Evolutionary conservation across 2,888 invertebrate species (phyloP).

Genomic region (Papilio demoleus): DNA sequence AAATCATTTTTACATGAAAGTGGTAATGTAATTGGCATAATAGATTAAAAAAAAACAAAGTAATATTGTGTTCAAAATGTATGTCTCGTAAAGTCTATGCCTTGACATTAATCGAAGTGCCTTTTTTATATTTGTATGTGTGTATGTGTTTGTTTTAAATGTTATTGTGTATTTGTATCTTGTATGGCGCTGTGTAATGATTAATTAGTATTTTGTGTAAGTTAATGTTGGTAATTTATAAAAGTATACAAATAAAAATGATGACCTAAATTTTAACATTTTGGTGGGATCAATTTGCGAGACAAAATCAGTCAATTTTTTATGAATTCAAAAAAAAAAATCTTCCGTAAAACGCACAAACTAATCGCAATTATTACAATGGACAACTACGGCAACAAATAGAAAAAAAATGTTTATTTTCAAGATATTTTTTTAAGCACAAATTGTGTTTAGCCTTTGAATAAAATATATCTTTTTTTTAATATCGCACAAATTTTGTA

Average conservation of each 20-base stretch:
- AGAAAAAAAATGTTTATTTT: not conserved
- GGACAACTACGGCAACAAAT: not conserved
- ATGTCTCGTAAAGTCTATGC: constrained; percentile 23
- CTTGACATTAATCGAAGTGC: constrained; percentile 32
- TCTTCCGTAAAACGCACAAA: too few relatives aligned
- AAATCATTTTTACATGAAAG: not conserved
- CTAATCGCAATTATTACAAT: not conserved
- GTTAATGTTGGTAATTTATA: constrained; percentile 1
- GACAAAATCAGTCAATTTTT: not conserved
- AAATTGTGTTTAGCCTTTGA: not conserved
- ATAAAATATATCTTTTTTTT: not conserved
- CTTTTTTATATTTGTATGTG: constrained; percentile 29
- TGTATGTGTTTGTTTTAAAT: not conserved
- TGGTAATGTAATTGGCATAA: not conserved
- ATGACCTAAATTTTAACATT: not conserved
- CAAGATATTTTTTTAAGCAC: not conserved
- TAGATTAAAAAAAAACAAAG: not conserved
- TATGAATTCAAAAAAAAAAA: too few relatives aligned
- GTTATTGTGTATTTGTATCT: constrained; percentile 5
- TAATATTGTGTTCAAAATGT: constrained; percentile 11
- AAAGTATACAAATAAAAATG: not conserved
- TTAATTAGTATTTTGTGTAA: constrained; percentile 4
- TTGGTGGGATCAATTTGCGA: not conserved
- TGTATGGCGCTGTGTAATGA: constrained; percentile 7
- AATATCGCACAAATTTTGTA: constrained; percentile 5